phyloP scores from a whole-genome alignment of 2,113 vertebrate genomes.

The Colossoma macropomum region DNA sequence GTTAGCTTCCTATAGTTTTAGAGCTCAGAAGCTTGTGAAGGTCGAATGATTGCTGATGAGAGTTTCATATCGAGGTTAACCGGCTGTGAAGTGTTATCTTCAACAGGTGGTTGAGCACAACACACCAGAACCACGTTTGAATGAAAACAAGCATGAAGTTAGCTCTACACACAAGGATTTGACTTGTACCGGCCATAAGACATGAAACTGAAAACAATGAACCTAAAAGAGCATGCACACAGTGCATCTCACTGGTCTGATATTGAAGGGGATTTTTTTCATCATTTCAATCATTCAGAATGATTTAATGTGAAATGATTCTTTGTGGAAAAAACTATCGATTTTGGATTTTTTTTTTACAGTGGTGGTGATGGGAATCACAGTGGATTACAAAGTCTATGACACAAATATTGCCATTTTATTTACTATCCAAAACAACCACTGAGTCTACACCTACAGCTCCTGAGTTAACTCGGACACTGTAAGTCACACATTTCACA shows the following conservation, averaged over 20 bases:
- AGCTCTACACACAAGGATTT: not conserved
- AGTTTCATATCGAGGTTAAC: conserved; percentile 80
- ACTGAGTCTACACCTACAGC: too few species aligned
- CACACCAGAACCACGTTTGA: conserved; percentile 18
- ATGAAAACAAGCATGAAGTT: conserved; percentile 45
- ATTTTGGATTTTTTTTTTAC: too few species aligned
- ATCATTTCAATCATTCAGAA: too few species aligned
- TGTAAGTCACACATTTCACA: too few species aligned
- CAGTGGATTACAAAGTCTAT: too few species aligned
- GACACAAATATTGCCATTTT: too few species aligned
- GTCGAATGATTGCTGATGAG: conserved; percentile 70
- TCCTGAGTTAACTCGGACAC: too few species aligned
- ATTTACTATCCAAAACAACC: too few species aligned
- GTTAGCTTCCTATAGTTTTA: not conserved
- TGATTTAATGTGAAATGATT: too few species aligned
- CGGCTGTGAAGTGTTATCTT: conserved; percentile 72
- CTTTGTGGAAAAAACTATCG: too few species aligned
- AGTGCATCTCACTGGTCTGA: not conserved
- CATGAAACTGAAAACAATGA: not conserved
- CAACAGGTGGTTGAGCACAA: conserved; percentile 69
- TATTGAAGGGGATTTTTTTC: not conserved
- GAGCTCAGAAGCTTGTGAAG: conserved; percentile 66
- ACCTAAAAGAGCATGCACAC: too few species aligned
- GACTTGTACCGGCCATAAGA: not conserved
- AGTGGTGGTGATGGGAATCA: too few species aligned